A percentile compares a stretch with the other conserved stretches of the same genome.
Evolutionary conservation across 1,140 invertebrate species (phyloP).

Genomic region (Prorops nasuta): DNA sequence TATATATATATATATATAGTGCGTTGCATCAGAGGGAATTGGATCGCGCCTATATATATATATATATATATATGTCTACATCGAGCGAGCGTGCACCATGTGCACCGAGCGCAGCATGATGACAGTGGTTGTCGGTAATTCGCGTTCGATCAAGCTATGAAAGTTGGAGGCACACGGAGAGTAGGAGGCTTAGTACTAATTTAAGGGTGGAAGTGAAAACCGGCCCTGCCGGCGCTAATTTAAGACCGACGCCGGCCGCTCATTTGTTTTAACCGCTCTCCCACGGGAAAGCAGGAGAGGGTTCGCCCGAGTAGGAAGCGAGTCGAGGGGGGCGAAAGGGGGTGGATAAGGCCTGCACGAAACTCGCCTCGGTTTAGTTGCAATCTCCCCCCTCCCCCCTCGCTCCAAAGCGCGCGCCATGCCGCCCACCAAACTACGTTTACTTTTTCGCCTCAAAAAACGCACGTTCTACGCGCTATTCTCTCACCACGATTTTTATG

Average conservation of each 20-base stretch:
- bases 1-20: no score
- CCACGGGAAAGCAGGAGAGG: constrained; percentile 30
- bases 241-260: constrained; percentile 51
- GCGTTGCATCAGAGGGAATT: no score
- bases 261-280: constrained; percentile 55
- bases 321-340: constrained; percentile 7
- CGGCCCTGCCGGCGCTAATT: constrained; percentile 53
- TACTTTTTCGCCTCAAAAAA: constrained; percentile 7
- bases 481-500: background rate
- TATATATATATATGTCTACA: no score
- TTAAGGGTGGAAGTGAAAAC: constrained; percentile 57
- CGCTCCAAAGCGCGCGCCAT: constrained; percentile 18
- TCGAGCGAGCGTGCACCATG: no score
- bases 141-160: constrained; percentile 50
- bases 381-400: no score
- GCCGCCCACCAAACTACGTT: constrained; percentile 27
- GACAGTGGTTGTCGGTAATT: constrained; percentile 33
- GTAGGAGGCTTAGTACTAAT: constrained; percentile 55
- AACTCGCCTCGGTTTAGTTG: constrained; percentile 29
- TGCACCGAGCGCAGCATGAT: no score
- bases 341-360: constrained; percentile 10
- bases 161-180: constrained; percentile 46
- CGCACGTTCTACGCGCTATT: background rate
- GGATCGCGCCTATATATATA: no score
- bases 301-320: constrained; percentile 3